Conservation (phyloP, 2,113 vertebrate species). For the Upupa epops region DNA sequence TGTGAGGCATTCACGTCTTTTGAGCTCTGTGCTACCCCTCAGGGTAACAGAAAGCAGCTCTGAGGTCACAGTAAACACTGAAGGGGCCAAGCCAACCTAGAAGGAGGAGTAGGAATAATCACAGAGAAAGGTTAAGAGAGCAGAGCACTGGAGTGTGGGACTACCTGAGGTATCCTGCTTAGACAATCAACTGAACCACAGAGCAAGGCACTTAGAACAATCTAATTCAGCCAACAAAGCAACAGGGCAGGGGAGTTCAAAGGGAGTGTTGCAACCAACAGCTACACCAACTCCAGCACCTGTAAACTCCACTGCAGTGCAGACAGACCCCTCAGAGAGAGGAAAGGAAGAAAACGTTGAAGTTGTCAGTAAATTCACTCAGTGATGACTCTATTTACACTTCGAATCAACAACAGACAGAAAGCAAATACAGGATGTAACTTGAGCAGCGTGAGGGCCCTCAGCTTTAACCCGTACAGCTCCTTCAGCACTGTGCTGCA, state of each 20-base stretch:
- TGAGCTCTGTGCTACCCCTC: not conserved
- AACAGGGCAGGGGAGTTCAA: not conserved
- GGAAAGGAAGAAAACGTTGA: not conserved
- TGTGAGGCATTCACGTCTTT: not conserved
- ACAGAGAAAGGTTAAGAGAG: not conserved
- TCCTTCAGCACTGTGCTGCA: not conserved
- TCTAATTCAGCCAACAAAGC: not conserved
- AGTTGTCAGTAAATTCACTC: not conserved
- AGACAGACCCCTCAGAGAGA: not conserved
- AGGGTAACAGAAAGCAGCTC: not conserved
- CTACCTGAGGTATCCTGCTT: not conserved
- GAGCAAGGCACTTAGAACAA: not conserved
- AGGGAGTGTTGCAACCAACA: not conserved
- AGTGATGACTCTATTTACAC: not conserved
- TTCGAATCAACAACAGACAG: not conserved
- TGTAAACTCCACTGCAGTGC: not conserved
- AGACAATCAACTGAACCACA: not conserved
- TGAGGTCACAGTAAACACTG: not conserved
- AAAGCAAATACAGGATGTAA: not conserved
- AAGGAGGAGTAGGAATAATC: not conserved
- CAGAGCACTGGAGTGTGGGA: not conserved
- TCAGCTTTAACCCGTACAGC: not conserved
- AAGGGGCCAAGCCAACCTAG: not conserved
- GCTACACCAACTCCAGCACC: not conserved
- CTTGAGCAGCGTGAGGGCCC: not conserved